phyloP scores from a whole-genome alignment of 2,797 vertebrate species.

The Cynopterus sphinx region DNA sequence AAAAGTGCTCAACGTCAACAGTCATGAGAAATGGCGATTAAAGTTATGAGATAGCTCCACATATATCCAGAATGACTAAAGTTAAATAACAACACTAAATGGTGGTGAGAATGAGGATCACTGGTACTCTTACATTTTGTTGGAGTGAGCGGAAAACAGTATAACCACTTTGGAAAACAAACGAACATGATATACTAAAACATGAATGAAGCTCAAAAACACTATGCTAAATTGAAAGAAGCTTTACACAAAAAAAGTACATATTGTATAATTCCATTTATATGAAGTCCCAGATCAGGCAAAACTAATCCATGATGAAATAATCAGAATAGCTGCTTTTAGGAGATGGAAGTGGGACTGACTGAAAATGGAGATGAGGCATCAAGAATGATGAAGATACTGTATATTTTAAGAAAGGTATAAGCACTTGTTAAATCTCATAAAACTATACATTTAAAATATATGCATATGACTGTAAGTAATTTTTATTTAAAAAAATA shows the following conservation, averaged over 20 bases:
- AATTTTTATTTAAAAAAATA: slow-evolving; percentile 19
- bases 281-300: not conserved
- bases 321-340: not conserved
- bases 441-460: not conserved
- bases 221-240: not conserved
- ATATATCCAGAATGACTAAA: not conserved
- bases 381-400: not conserved
- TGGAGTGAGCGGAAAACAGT: not conserved
- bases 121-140: not conserved
- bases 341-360: not conserved
- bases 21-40: not conserved
- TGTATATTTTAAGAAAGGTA: not conserved
- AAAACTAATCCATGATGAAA: not conserved
- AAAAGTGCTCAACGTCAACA: not conserved
- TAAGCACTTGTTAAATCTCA: not conserved
- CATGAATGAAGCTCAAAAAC: not conserved
- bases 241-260: not conserved
- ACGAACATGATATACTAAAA: not conserved
- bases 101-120: not conserved
- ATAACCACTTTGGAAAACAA: not conserved
- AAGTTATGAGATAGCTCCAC: not conserved
- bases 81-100: not conserved
- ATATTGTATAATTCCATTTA: not conserved
- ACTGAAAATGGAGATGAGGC: not conserved
- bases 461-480: not conserved